A percentile compares a stretch with the other conserved stretches of the same genome.
These are phyloP conservation scores for Etia nguti DNA, from an alignment of 2,113 vertebrate genomes.

Conservation along the genomic window DNA sequence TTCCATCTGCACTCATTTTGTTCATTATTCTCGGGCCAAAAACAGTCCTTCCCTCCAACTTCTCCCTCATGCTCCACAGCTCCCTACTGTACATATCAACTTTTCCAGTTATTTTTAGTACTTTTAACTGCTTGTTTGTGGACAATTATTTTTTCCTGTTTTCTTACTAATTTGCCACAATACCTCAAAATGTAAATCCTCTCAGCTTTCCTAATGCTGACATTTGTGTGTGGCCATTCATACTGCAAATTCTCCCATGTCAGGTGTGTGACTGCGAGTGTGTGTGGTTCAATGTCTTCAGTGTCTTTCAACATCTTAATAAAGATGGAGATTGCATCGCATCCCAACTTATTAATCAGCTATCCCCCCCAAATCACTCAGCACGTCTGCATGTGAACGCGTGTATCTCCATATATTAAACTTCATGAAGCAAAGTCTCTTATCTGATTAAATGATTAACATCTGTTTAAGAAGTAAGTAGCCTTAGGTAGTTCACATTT, in stretches of 20 bases:
- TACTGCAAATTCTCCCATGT: conserved; percentile 4
- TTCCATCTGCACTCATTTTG: conserved; percentile 75
- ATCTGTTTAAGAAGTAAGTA: conserved; percentile 61
- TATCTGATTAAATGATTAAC: conserved; percentile 69
- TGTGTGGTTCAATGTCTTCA: conserved; percentile 19
- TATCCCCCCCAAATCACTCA: conserved; percentile 45
- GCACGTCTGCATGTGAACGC: conserved; percentile 41
- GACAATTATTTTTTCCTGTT: neutral
- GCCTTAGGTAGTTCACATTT: conserved; percentile 29
- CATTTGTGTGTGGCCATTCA: conserved; percentile 42
- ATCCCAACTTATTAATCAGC: conserved; percentile 69
- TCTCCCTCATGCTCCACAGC: neutral
- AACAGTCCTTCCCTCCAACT: conserved; percentile 35
- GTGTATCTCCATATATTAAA: conserved; percentile 58
- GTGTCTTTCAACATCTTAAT: conserved; percentile 77
- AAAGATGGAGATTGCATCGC: conserved; percentile 72
- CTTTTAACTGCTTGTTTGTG: neutral
- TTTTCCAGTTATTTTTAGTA: neutral
- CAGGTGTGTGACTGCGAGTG: conserved; percentile 14
- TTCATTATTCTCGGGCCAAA: conserved; percentile 67
- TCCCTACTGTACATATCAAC: neutral
- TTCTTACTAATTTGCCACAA: neutral
- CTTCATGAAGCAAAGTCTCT: conserved; percentile 61
- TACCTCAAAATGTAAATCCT: neutral
- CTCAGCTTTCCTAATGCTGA: neutral